phyloP scores from a whole-genome alignment of 1,140 invertebrate genomes.

The Cephus cinctus region DNA sequence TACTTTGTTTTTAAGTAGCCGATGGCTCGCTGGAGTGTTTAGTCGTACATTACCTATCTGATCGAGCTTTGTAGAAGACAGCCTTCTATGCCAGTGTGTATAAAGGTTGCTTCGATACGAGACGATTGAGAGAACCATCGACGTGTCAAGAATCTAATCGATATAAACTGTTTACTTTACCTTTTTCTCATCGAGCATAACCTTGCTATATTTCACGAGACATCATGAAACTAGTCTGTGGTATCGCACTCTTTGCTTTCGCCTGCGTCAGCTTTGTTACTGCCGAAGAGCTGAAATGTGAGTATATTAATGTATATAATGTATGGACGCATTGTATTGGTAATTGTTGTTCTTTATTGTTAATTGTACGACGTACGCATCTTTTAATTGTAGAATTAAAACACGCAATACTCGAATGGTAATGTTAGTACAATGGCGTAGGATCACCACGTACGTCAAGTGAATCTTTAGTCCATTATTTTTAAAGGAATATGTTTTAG shows the following conservation, averaged over 20 bases:
- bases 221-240: conserved; percentile 30
- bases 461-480: no score
- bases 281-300: conserved; percentile 40
- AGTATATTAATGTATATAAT: conserved; percentile 24
- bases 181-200: no score
- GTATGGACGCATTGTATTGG: neutral
- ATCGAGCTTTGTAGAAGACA: conserved; percentile 22
- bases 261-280: conserved; percentile 21
- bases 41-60: conserved; percentile 17
- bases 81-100: conserved; percentile 88
- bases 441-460: no score
- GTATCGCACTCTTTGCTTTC: conserved; percentile 24
- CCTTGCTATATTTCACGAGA: no score
- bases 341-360: neutral
- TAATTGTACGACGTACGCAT: no score
- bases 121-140: no score
- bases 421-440: no score
- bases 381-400: neutral
- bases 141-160: no score
- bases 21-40: conserved; percentile 13
- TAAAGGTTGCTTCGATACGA: conserved; percentile 72
- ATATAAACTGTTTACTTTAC: no score
- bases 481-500: no score
- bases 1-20: conserved; percentile 22
- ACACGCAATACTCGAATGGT: neutral